Evolutionary conservation across 2,888 invertebrate species (phyloP).

Genomic region (Darwinula stevensoni): DNA sequence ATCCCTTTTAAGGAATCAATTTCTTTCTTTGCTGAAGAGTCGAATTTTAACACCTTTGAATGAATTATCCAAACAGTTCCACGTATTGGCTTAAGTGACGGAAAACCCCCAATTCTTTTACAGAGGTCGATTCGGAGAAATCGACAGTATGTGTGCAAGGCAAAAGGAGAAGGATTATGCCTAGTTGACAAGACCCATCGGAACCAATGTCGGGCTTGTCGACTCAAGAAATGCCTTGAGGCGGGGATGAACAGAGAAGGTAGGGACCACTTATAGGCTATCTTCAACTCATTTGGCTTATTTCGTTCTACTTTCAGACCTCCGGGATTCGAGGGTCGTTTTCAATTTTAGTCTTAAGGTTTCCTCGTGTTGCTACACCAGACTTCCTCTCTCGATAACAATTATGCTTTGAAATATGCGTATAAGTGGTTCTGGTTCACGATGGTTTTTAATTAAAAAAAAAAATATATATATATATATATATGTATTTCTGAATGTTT

Average conservation of each 20-base stretch:
- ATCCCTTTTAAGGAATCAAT: no score
- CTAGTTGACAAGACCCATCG: slow-evolving; percentile 81
- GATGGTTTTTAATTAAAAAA: no score
- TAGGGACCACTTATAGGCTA: slow-evolving; percentile 21
- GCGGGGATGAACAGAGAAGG: slow-evolving; percentile 91
- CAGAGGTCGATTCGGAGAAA: slow-evolving; percentile 81
- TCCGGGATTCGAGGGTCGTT: slow-evolving; percentile 3
- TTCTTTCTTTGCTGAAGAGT: no score
- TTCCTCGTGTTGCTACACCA: no score
- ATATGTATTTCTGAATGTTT: no score
- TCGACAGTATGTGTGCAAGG: slow-evolving; percentile 82
- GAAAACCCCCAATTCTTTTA: no score
- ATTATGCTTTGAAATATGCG: not conserved
- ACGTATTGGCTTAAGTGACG: no score
- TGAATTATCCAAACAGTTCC: no score
- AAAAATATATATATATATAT: no score
- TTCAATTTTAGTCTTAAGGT: not conserved
- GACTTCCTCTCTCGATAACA: not conserved
- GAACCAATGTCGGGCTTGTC: slow-evolving; percentile 83
- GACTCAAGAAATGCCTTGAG: slow-evolving; percentile 59
- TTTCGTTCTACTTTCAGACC: slow-evolving; percentile 4
- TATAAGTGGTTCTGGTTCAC: not conserved
- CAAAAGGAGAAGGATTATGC: slow-evolving; percentile 51
- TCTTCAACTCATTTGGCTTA: slow-evolving; percentile 8
- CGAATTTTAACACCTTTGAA: no score